Base-by-base conservation (phyloP, 2,888 invertebrate species). In the Eristalinus aeneus region DNA sequence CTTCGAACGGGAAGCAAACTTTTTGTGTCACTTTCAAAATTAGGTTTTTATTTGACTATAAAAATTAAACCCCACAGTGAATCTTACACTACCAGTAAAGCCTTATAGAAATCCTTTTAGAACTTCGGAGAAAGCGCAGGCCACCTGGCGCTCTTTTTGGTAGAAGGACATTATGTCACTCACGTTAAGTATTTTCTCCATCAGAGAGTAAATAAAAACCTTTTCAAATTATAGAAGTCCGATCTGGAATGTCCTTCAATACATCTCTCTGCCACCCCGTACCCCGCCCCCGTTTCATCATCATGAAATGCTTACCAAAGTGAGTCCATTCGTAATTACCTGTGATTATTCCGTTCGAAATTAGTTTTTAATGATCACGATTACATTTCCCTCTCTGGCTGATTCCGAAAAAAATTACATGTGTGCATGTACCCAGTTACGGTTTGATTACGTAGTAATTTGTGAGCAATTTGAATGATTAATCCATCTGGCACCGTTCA, bases 291-390 rank as follows among this genome's bases (percentile, higher is more conserved):
- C n/a, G 6, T 46, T 6, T 6, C 39, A 0, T 6, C 39, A 0
- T 11, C 4, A 46, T 16, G 46, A n/a, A 46, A 16, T 46, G 16
- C 8, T 46, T 46, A 46, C 46, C 46, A 46, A 46, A 46, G 16
- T 46, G 8, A 8, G 46, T 46, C 8, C 46, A 16, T n/a, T 8
- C 46, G 8, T 46, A 46, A 46, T 46, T 46, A 46, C 46, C 16
- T 65, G 31, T 60, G 61, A 54, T 63, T 67, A 46, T 34, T 46
- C 34, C 23, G 0, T 31, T 67, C 46, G 46, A 78, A 63, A 73
- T 73, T 64, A 36, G 73, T 8, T 73, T 68, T 68, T 83, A 78
- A 83, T 78, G 77, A 56, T 56, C 31, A 27, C 68, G 46, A 78
- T 69, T 83, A 73, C 71, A 76, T 32, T 68, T n/a, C n/a, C n/a